Evolutionary conservation across 2,113 vertebrate species (phyloP), one percentile per base, ranked within the genome.

Genomic region (Cyprinodon variegatus): DNA sequence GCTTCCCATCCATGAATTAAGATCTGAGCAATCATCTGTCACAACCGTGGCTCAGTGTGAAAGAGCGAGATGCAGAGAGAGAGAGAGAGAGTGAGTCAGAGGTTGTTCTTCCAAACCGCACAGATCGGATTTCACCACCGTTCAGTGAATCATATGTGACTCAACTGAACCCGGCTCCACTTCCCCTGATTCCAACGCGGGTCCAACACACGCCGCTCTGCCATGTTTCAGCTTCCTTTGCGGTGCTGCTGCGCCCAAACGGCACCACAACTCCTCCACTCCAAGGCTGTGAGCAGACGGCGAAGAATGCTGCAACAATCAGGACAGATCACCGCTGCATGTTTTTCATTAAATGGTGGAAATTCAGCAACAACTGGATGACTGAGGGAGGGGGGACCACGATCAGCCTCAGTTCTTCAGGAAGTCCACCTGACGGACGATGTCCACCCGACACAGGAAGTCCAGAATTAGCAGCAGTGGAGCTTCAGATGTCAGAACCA

Each of bases 61-160:
- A 50, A 57, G 50, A 57, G 17, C 3, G 50, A 20, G 50, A n/a
- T 11, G n/a, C 9, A 41, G 38, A 22, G 48, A 11, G 68, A 29
- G 29, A 29, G 29, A 9, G 39, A 20, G 45, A 7, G 63, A 50
- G 73, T 72, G 81, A 74, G 74, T 79, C 61, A 72, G 79, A 48
- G 41, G 71, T 59, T 46, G 13, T 67, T 39, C 40, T 43, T 46
- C 53, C 70, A 38, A 65, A 17, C 67, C 15, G 9, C 68, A 37
- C 13, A 40, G 83, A 86, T 88, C 81, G 0, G 12, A 68, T 91
- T 91, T 84, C 79, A 11, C 45, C 57, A 9, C n/a, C 77, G 48
- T 79, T 67, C 48, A 37, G 78, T 87, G 89, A 87, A 83, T 90
- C 89, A 89, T 74, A 63, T 22, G 68, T 29, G 6, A 39, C 65